Conservation (phyloP, 2,797 vertebrate species). For the Tarsius wallacei region DNA sequence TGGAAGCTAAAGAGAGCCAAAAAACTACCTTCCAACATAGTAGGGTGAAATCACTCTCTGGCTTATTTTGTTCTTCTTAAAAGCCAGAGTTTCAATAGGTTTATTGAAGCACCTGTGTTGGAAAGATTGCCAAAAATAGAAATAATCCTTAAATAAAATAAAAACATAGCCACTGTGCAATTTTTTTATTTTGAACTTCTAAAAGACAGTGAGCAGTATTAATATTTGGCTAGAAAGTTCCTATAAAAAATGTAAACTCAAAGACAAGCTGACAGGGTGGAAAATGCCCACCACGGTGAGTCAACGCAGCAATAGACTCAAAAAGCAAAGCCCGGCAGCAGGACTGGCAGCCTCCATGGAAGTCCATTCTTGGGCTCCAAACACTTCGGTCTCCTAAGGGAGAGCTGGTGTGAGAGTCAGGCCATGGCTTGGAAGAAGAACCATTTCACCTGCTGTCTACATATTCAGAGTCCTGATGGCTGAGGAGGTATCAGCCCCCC, state of each 20-base stretch:
- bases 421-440: neutral
- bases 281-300: conserved; percentile 10
- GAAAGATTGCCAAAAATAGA: conserved; percentile 80
- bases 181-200: conserved; percentile 83
- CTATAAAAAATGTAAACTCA: conserved; percentile 72
- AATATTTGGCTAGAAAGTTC: conserved; percentile 81
- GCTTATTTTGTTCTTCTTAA: conserved; percentile 72
- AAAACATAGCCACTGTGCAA: conserved; percentile 65
- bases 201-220: conserved; percentile 76
- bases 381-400: neutral
- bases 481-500: neutral
- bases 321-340: neutral
- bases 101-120: conserved; percentile 32
- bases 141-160: conserved; percentile 80
- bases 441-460: neutral
- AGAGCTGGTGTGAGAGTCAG: neutral
- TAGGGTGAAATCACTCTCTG: conserved; percentile 67
- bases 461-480: neutral
- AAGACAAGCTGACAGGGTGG: conserved; percentile 68
- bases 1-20: conserved; percentile 50
- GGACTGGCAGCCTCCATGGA: conserved; percentile 45
- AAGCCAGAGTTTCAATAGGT: conserved; percentile 73
- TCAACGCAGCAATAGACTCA: neutral
- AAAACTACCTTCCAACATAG: conserved; percentile 48
- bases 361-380: conserved; percentile 29